Conservation (phyloP, 92 coral and sea anemone genomes). For the Isaurus tuberculatus region DNA sequence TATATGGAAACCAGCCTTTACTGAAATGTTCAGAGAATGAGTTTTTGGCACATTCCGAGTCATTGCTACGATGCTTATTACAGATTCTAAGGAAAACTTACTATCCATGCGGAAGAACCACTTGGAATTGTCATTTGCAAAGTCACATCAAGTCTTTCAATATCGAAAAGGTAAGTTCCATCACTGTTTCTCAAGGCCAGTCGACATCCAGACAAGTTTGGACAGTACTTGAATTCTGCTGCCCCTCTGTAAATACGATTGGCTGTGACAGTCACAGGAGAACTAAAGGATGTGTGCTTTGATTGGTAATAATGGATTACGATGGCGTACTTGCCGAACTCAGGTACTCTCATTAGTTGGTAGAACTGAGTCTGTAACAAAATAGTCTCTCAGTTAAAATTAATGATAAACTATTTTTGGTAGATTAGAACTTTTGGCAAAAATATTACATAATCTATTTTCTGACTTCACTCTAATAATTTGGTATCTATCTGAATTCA, state of each 20-base stretch:
- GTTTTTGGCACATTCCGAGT: no score
- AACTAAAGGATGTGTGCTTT: slow-evolving; percentile 73
- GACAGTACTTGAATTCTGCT: slow-evolving; percentile 87
- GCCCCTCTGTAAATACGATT: slow-evolving; percentile 69
- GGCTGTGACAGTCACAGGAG: slow-evolving; percentile 80
- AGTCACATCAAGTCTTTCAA: slow-evolving; percentile 73
- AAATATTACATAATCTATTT: not conserved
- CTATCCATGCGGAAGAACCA: slow-evolving; percentile 87
- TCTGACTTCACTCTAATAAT: not conserved
- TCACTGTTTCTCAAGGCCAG: slow-evolving; percentile 67
- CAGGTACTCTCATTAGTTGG: slow-evolving; percentile 54
- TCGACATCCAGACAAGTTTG: slow-evolving; percentile 92
- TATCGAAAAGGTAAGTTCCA: slow-evolving; percentile 65
- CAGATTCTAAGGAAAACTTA: slow-evolving; percentile 50
- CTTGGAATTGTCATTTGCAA: slow-evolving; percentile 74
- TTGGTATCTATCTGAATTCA: no score
- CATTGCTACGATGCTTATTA: no score
- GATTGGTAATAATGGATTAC: slow-evolving; percentile 96
- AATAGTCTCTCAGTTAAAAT: not conserved
- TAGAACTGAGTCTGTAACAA: slow-evolving; percentile 54
- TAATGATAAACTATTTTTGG: not conserved
- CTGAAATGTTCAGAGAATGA: no score
- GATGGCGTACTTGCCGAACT: slow-evolving; percentile 81
- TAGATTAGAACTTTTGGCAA: not conserved
- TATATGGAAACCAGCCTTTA: no score